These are phyloP conservation scores for Microtus oregoni DNA, from an alignment of 2,113 vertebrate species.

Conservation along the genomic window DNA sequence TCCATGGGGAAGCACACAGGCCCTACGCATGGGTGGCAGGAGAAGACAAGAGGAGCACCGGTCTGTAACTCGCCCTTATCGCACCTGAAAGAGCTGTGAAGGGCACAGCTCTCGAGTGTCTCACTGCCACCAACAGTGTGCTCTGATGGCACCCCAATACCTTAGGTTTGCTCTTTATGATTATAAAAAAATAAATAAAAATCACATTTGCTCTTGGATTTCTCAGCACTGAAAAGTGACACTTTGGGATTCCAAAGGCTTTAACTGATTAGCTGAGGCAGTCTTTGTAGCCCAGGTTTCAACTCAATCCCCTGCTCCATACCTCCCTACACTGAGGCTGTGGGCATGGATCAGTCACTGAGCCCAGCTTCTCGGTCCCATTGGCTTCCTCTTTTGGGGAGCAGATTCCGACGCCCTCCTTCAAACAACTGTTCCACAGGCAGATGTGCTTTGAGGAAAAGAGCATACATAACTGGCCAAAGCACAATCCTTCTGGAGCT, in stretches of 20 bases:
- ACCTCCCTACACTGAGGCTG: background rate
- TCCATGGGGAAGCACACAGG: too few species aligned
- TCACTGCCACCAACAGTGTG: background rate
- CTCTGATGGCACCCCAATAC: background rate
- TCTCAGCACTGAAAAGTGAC: constrained; percentile 9
- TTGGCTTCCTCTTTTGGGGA: background rate
- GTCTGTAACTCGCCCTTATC: background rate
- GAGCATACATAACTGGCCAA: background rate
- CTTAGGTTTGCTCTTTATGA: background rate
- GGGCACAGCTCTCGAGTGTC: too few species aligned
- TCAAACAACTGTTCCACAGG: background rate
- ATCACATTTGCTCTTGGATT: background rate
- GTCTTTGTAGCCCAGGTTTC: background rate
- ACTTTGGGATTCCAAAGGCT: background rate
- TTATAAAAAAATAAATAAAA: background rate
- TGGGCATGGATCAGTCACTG: too few species aligned
- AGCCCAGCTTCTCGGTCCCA: background rate
- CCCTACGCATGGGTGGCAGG: background rate
- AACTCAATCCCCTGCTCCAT: background rate
- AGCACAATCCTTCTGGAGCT: background rate
- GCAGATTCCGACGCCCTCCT: background rate
- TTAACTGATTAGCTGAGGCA: background rate
- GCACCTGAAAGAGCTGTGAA: background rate
- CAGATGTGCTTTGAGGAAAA: background rate
- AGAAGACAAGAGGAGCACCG: background rate